phyloP scores from a whole-genome alignment of 2,797 vertebrate genomes.

The Phaenicophaeus curvirostris region DNA sequence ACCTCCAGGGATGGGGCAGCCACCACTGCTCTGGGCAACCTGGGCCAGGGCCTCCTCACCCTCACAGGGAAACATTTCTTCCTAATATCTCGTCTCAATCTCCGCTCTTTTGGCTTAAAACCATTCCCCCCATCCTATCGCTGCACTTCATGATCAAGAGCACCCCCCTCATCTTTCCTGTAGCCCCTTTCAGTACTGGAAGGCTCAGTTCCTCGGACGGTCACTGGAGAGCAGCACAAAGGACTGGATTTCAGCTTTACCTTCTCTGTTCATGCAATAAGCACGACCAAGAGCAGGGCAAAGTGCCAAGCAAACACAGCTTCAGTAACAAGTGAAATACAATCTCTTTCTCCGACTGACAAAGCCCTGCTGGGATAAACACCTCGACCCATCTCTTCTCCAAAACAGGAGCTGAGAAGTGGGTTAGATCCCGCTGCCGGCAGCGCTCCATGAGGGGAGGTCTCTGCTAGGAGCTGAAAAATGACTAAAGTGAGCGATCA shows the following conservation, averaged over 20 bases:
- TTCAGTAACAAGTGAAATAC: background rate
- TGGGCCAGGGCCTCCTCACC: no score
- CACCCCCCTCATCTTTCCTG: no score
- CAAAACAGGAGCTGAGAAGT: background rate
- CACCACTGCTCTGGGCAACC: no score
- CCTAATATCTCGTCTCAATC: no score
- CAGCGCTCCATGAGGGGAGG: background rate
- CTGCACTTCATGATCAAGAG: no score
- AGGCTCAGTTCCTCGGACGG: background rate
- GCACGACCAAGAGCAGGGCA: background rate
- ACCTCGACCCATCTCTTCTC: background rate
- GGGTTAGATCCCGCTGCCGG: background rate
- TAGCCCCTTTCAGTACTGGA: no score
- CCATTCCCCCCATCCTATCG: no score
- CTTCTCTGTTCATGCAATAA: background rate
- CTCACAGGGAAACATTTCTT: no score
- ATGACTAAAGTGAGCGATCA: fast-evolving
- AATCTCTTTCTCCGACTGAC: background rate
- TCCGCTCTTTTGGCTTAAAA: no score
- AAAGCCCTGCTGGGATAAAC: conserved; percentile 1
- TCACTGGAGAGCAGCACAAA: background rate
- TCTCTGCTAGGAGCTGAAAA: background rate
- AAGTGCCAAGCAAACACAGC: background rate
- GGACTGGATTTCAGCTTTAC: background rate
- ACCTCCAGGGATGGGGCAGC: no score